phyloP scores from a whole-genome alignment of 2,888 invertebrate species.

The Orchestes rusci region DNA sequence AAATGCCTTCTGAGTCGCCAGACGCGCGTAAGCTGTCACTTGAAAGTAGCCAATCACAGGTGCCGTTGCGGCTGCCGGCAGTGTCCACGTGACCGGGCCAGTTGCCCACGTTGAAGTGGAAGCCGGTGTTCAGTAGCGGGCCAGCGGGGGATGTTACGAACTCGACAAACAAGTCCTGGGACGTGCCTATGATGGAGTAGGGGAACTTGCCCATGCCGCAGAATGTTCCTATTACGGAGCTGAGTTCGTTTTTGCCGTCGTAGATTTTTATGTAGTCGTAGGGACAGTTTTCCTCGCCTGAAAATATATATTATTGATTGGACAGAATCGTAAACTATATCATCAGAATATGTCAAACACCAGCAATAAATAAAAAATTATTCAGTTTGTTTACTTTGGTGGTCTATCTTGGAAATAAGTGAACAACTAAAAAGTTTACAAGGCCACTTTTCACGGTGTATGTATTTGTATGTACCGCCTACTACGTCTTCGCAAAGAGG shows the following conservation, averaged over 20 bases:
- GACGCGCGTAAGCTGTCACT: slow-evolving; percentile 71
- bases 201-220: slow-evolving; percentile 92
- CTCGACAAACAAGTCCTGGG: slow-evolving; percentile 80
- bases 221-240: slow-evolving; percentile 82
- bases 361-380: no score
- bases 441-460: no score
- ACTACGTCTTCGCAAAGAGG: no score
- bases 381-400: no score
- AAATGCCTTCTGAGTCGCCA: slow-evolving; percentile 80
- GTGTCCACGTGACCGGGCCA: slow-evolving; percentile 92
- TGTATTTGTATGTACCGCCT: no score
- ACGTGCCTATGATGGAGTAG: slow-evolving; percentile 88
- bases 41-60: slow-evolving; percentile 82
- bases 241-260: slow-evolving; percentile 82
- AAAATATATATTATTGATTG: slow-evolving; percentile 5
- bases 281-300: slow-evolving; percentile 78
- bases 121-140: slow-evolving; percentile 84
- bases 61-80: slow-evolving; percentile 76
- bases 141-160: slow-evolving; percentile 84
- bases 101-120: slow-evolving; percentile 91
- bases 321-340: no score
- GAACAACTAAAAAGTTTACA: no score
- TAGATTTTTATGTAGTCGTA: slow-evolving; percentile 86
- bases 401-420: no score
- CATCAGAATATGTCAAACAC: no score